Conservation (phyloP, 2,888 invertebrate genomes). For the Drosophila engyochracea region DNA sequence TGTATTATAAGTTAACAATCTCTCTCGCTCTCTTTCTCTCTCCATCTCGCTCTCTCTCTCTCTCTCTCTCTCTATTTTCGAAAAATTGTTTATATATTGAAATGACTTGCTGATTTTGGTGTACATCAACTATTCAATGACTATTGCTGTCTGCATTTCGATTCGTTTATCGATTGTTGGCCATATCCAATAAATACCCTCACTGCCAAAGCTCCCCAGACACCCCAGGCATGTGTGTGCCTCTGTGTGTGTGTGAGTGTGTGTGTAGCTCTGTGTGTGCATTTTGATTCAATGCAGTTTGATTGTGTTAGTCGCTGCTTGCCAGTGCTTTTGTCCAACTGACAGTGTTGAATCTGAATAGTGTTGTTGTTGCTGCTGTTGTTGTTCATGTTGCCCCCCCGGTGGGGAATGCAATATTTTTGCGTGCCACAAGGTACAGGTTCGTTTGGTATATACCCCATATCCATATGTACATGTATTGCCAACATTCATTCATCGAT, state of each 20-base stretch:
- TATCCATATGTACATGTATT: not conserved
- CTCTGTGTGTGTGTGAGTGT: not conserved
- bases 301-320: constrained; percentile 7
- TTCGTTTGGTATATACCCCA: not conserved
- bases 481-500: not conserved
- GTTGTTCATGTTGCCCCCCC: constrained; percentile 14
- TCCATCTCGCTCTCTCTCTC: too few species aligned
- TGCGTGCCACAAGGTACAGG: constrained; percentile 24
- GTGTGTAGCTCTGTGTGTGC: not conserved
- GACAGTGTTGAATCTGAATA: constrained; percentile 13
- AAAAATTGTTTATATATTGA: not conserved
- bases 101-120: not conserved
- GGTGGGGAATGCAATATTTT: constrained; percentile 19
- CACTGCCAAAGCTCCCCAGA: not conserved
- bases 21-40: too few species aligned
- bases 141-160: not conserved
- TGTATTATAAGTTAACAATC: not conserved
- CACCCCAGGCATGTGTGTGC: not conserved
- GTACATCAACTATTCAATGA: not conserved
- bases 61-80: not conserved
- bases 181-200: not conserved
- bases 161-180: not conserved
- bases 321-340: too few species aligned
- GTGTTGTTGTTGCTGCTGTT: not conserved
- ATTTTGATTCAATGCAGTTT: constrained; percentile 36